Conservation (phyloP, 2,113 vertebrate genomes). For the Phrynosoma platyrhinos region DNA sequence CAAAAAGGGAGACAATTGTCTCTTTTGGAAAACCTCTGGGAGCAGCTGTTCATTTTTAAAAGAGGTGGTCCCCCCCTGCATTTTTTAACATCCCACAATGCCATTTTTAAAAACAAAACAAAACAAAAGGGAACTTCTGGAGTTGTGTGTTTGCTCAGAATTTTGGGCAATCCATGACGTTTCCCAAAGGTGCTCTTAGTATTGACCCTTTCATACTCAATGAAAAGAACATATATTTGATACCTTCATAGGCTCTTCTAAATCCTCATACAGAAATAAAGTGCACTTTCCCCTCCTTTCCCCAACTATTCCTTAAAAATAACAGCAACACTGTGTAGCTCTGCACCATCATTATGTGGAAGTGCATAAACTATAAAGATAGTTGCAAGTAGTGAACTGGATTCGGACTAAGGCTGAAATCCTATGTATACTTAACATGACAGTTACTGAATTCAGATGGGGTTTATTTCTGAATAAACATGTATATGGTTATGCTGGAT, state of each 20-base stretch:
- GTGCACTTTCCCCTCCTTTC: neutral
- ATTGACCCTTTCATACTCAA: neutral
- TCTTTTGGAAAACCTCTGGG: no score
- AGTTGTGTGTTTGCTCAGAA: no score
- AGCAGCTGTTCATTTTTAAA: no score
- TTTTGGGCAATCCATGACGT: no score
- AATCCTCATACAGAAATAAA: slow-evolving; percentile 50
- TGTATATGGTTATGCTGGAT: neutral
- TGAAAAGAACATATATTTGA: neutral
- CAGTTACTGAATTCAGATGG: neutral
- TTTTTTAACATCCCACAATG: no score
- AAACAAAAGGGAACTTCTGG: no score
- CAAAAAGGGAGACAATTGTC: no score
- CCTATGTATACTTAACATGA: neutral
- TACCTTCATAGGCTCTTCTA: slow-evolving; percentile 1
- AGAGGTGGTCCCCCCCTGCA: no score
- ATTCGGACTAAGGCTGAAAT: neutral
- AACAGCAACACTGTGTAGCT: neutral
- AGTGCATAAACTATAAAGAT: neutral
- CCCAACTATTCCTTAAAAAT: neutral
- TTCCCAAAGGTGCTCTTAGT: no score
- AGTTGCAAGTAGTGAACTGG: slow-evolving; percentile 31
- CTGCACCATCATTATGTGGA: accelerated
- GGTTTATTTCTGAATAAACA: neutral
- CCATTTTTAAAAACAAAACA: no score